These are phyloP conservation scores for Xiphophorus hellerii DNA, from an alignment of 2,113 vertebrate genomes.

Conservation along the genomic window DNA sequence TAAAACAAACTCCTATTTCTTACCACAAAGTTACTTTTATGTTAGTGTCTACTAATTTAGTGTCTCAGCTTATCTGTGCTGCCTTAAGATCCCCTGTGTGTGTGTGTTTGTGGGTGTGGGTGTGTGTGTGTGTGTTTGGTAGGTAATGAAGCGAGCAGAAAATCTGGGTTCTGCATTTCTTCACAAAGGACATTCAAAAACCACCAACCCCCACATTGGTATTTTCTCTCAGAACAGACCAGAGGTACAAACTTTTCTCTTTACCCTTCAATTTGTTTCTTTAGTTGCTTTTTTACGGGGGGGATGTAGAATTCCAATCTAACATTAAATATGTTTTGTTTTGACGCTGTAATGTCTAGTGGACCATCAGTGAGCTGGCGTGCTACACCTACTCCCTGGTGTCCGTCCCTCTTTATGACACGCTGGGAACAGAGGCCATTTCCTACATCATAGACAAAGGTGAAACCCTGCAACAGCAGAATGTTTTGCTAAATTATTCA, in stretches of 20 bases:
- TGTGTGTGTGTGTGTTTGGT: neutral
- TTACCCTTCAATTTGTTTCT: neutral
- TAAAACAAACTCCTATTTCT: too few species aligned
- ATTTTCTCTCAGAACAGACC: constrained; percentile 94
- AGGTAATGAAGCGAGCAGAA: constrained; percentile 85
- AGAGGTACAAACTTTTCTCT: constrained; percentile 80
- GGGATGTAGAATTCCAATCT: too few species aligned
- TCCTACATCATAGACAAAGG: constrained; percentile 88
- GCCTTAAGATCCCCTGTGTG: neutral
- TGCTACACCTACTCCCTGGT: constrained; percentile 93
- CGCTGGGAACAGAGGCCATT: constrained; percentile 89
- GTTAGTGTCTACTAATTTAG: too few species aligned
- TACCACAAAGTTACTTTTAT: too few species aligned
- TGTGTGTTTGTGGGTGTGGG: too few species aligned
- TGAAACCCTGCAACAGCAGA: constrained; percentile 44
- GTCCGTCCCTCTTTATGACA: constrained; percentile 91
- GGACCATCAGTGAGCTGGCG: constrained; percentile 89
- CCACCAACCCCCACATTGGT: constrained; percentile 81
- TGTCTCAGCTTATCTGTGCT: neutral
- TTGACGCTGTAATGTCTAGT: constrained; percentile 72
- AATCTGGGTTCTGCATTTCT: constrained; percentile 89
- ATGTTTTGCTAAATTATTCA: too few species aligned
- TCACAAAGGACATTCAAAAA: constrained; percentile 85
- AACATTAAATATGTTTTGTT: neutral
- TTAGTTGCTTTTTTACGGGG: too few species aligned